These are phyloP conservation scores for Meloe dianella DNA, from an alignment of 2,888 invertebrate species.

Conservation along the genomic window DNA sequence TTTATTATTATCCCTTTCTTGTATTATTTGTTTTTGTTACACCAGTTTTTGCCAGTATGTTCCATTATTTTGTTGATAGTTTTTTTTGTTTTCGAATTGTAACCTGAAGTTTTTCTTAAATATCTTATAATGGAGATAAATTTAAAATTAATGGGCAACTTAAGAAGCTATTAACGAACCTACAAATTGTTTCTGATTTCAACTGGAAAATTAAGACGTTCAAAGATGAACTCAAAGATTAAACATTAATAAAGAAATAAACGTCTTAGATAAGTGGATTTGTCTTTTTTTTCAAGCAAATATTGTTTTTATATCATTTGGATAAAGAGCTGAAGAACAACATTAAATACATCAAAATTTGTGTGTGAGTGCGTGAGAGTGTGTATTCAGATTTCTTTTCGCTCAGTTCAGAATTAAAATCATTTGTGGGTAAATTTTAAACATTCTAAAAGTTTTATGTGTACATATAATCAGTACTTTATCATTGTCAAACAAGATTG, in stretches of 20 bases:
- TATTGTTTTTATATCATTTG: too few species aligned
- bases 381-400: too few species aligned
- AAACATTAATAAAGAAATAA: neutral
- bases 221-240: neutral
- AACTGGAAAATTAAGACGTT: neutral
- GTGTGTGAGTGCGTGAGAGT: too few species aligned
- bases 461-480: neutral
- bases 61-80: too few species aligned
- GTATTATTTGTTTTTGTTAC: too few species aligned
- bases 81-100: too few species aligned
- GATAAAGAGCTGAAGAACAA: too few species aligned
- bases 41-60: too few species aligned
- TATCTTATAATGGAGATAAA: neutral
- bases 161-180: neutral
- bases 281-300: too few species aligned
- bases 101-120: neutral
- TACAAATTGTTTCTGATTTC: neutral
- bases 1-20: too few species aligned
- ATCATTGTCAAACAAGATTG: neutral
- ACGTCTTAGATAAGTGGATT: too few species aligned
- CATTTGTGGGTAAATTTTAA: neutral
- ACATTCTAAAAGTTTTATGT: neutral
- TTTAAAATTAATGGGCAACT: neutral
- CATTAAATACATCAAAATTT: too few species aligned
- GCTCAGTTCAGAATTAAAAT: neutral